Percentiles rank a stretch among this genome's conserved stretches.
phyloP scores from a whole-genome alignment of 92 coral and sea anemone genomes.

The Phenganax subtilis region DNA sequence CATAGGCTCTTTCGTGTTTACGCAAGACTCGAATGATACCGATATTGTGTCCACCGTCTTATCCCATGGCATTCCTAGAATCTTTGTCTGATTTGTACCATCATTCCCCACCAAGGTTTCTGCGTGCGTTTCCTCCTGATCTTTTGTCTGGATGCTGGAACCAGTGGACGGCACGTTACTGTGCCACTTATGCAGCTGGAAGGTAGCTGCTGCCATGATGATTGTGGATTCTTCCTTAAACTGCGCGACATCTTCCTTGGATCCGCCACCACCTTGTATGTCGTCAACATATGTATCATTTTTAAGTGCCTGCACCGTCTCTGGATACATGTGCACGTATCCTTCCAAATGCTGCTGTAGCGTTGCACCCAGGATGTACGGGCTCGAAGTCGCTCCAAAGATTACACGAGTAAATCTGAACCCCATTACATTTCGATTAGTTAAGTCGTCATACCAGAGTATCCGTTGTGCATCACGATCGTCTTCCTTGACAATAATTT shows the following conservation, averaged over 20 bases:
- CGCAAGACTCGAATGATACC: constrained; percentile 34
- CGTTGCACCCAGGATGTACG: constrained; percentile 42
- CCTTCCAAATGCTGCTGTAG: constrained; percentile 46
- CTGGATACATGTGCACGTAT: constrained; percentile 36
- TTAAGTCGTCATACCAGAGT: constrained; percentile 44
- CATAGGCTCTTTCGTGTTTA: constrained; percentile 18
- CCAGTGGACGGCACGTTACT: constrained; percentile 36
- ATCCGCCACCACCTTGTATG: constrained; percentile 53
- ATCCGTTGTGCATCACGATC: constrained; percentile 55
- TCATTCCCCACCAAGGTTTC: constrained; percentile 41
- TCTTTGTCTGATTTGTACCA: constrained; percentile 45
- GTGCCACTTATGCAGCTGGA: constrained; percentile 37
- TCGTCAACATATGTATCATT: constrained; percentile 63
- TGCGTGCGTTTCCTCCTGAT: constrained; percentile 44
- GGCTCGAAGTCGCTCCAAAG: no score
- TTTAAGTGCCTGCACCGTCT: constrained; percentile 43
- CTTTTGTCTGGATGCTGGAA: constrained; percentile 43
- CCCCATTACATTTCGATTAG: constrained; percentile 13
- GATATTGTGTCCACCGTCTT: constrained; percentile 43
- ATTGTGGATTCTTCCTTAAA: constrained; percentile 55
- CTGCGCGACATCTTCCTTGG: constrained; percentile 28
- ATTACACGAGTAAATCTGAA: constrained; percentile 51
- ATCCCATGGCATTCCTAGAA: constrained; percentile 60
- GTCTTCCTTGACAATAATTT: constrained; percentile 47
- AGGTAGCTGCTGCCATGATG: constrained; percentile 49